These are phyloP conservation scores for Mergus octosetaceus DNA, from an alignment of 2,797 vertebrate species.

Conservation along the genomic window DNA sequence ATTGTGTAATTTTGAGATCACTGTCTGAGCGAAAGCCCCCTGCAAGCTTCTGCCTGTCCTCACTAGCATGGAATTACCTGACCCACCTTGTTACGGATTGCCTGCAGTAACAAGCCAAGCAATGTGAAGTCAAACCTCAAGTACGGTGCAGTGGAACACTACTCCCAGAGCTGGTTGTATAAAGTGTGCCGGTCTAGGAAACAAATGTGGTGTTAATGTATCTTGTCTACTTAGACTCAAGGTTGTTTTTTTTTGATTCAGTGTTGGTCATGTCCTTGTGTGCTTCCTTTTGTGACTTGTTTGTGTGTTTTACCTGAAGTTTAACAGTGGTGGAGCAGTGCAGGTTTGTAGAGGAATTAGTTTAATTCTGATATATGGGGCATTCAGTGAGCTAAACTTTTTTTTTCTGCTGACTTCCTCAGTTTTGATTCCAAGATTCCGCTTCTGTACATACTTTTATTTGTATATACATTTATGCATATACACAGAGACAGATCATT, in stretches of 20 bases:
- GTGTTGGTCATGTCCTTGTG: neutral
- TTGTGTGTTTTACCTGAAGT: neutral
- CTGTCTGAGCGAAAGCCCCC: slow-evolving; percentile 25
- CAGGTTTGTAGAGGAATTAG: neutral
- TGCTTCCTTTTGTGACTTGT: neutral
- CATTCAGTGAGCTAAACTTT: neutral
- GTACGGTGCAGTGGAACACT: neutral
- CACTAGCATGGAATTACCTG: slow-evolving; percentile 1
- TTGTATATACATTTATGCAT: neutral
- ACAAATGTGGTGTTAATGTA: neutral
- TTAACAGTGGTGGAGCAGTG: neutral
- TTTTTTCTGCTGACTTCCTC: neutral
- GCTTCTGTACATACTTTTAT: neutral
- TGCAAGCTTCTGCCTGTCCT: slow-evolving; percentile 60
- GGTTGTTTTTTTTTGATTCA: neutral
- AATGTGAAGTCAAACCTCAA: slow-evolving; percentile 18
- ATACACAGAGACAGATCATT: neutral
- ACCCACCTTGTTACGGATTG: neutral
- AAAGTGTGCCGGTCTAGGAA: neutral
- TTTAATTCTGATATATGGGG: neutral
- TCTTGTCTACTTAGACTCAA: neutral
- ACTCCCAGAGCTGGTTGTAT: neutral
- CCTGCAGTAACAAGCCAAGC: slow-evolving; percentile 55
- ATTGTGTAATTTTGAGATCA: slow-evolving; percentile 38
- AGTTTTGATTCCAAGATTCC: neutral